These are phyloP conservation scores for Butorides virescens DNA, from an alignment of 2,113 vertebrate genomes.

Conservation along the genomic window DNA sequence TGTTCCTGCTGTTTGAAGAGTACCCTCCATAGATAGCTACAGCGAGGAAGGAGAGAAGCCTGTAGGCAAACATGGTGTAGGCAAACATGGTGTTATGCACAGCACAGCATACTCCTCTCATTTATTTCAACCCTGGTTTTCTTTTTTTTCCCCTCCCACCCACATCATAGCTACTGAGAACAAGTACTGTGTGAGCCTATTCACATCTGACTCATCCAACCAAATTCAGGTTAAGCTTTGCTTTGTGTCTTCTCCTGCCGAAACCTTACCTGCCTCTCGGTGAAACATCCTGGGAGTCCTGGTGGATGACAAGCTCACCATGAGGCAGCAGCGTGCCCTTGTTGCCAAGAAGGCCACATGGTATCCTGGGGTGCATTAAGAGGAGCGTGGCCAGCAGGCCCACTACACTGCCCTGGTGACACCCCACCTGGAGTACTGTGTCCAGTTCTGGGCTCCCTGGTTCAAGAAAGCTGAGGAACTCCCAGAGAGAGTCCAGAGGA, in stretches of 20 bases:
- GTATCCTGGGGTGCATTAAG: no score
- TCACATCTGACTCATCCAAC: not conserved
- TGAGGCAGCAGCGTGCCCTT: no score
- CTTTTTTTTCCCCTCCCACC: not conserved
- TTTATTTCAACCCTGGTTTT: not conserved
- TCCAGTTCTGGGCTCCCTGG: no score
- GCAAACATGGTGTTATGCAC: not conserved
- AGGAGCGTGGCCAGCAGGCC: no score
- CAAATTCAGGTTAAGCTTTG: not conserved
- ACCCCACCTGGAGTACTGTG: no score
- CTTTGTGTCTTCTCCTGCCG: not conserved
- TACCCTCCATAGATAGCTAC: slow-evolving; percentile 80
- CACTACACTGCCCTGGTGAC: no score
- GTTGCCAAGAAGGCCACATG: no score
- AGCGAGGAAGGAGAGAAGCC: slow-evolving; percentile 76
- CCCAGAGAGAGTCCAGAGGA: no score
- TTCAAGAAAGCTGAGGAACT: no score
- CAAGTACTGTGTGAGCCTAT: not conserved
- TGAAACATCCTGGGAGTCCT: not conserved
- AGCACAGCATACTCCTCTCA: not conserved
- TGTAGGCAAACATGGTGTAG: slow-evolving; percentile 59
- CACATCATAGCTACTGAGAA: not conserved
- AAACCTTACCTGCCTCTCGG: not conserved
- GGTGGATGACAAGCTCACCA: no score
- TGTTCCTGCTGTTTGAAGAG: slow-evolving; percentile 79